phyloP scores from a whole-genome alignment of 2,113 vertebrate genomes.

The Chaetops frenatus region DNA sequence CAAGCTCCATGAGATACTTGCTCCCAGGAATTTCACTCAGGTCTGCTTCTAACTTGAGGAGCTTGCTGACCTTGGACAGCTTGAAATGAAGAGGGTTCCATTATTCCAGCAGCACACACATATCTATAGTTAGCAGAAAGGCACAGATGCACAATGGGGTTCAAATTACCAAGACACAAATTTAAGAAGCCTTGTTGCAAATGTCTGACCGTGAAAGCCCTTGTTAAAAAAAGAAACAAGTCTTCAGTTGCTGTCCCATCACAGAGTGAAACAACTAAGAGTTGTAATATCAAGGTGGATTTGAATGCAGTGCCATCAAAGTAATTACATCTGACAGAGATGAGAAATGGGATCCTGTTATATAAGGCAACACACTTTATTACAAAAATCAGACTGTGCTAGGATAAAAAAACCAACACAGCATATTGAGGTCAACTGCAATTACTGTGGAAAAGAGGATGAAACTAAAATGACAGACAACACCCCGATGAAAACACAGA shows the following conservation, averaged over 20 bases:
- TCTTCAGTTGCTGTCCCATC: not conserved
- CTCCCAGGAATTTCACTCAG: not conserved
- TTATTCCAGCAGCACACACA: not conserved
- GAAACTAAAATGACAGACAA: not conserved
- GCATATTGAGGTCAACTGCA: not conserved
- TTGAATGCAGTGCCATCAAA: not conserved
- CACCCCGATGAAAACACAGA: not conserved
- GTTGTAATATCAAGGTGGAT: not conserved
- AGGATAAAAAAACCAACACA: not conserved
- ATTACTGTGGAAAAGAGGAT: not conserved
- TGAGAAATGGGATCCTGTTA: not conserved
- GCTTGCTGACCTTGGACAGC: not conserved
- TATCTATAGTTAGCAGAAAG: not conserved
- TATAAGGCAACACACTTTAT: not conserved
- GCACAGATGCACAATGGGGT: not conserved
- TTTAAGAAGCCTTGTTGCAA: not conserved
- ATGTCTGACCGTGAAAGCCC: not conserved
- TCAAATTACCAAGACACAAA: not conserved
- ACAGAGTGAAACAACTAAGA: not conserved
- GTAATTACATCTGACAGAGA: conserved; percentile 12
- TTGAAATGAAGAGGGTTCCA: not conserved
- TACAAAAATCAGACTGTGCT: not conserved
- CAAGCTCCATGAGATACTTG: not conserved
- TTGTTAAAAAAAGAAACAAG: not conserved
- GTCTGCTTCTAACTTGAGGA: not conserved